These are phyloP conservation scores for Collichthys lucidus DNA, from an alignment of 2,113 vertebrate species.

Conservation along the genomic window DNA sequence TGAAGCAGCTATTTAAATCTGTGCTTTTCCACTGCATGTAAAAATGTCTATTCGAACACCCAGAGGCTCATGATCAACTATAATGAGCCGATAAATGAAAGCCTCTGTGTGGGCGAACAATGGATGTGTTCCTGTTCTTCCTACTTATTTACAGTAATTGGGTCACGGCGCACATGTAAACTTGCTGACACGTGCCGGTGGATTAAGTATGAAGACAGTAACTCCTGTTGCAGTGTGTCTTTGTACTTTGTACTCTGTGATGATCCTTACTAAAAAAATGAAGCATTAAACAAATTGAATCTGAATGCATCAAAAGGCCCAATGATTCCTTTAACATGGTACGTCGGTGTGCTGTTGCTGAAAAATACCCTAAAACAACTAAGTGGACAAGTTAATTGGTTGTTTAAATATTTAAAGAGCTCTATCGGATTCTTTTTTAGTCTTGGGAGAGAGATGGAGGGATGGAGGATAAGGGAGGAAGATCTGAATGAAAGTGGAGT, in stretches of 20 bases:
- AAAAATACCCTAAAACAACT: not conserved
- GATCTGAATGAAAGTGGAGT: conserved; percentile 14
- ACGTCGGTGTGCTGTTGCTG: not conserved
- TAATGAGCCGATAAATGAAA: conserved; percentile 1
- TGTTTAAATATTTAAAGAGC: not conserved
- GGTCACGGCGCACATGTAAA: not conserved
- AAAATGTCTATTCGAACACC: not conserved
- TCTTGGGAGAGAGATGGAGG: not conserved
- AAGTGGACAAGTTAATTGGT: not conserved
- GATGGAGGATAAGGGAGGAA: not conserved
- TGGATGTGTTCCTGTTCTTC: not conserved
- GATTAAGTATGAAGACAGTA: not conserved
- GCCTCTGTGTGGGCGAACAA: not conserved
- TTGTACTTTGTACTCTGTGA: not conserved
- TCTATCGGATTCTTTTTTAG: not conserved
- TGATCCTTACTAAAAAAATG: not conserved
- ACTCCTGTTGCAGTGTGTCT: not conserved
- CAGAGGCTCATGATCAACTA: not conserved
- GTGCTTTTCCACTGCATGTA: not conserved
- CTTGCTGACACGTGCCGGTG: not conserved
- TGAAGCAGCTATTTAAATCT: not conserved
- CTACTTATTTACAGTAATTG: conserved; percentile 7
- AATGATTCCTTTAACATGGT: not conserved
- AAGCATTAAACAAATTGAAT: not conserved
- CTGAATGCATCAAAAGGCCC: not conserved